phyloP scores from a whole-genome alignment of 2,797 vertebrate genomes.

The Etheostoma nigrum region DNA sequence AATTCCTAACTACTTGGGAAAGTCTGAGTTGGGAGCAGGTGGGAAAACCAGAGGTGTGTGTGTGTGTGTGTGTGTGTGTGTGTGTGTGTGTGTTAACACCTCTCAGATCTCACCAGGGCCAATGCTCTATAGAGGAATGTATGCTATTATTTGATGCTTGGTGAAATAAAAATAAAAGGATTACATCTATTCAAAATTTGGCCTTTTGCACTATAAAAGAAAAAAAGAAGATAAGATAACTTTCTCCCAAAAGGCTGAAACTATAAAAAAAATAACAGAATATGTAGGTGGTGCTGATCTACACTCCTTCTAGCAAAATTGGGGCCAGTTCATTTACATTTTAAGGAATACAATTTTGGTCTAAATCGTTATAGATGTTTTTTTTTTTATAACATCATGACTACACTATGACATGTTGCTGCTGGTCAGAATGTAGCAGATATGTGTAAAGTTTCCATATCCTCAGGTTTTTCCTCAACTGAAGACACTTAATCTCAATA shows the following conservation, averaged over 20 bases:
- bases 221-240: background rate
- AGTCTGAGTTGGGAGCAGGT: conserved; percentile 22
- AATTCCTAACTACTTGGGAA: conserved; percentile 63
- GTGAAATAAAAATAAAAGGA: background rate
- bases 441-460: conserved; percentile 59
- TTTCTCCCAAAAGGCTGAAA: background rate
- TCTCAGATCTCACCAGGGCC: conserved; percentile 16
- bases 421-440: conserved; percentile 52
- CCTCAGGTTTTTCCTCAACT: conserved; percentile 21
- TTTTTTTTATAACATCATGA: conserved; percentile 24
- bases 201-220: background rate
- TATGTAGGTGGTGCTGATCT: background rate
- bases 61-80: conserved; percentile 11
- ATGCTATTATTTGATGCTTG: background rate
- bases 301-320: background rate
- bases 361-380: background rate
- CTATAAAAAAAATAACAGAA: background rate
- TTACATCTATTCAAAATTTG: background rate
- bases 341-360: background rate
- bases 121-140: background rate
- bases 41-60: conserved; percentile 29
- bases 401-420: conserved; percentile 17
- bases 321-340: background rate
- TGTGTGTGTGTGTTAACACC: conserved; percentile 14
- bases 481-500: background rate